Evolutionary conservation across 2,113 vertebrate genomes (phyloP), one percentile per base, ranked within the genome.

Genomic region (Hystrix brachyura): DNA sequence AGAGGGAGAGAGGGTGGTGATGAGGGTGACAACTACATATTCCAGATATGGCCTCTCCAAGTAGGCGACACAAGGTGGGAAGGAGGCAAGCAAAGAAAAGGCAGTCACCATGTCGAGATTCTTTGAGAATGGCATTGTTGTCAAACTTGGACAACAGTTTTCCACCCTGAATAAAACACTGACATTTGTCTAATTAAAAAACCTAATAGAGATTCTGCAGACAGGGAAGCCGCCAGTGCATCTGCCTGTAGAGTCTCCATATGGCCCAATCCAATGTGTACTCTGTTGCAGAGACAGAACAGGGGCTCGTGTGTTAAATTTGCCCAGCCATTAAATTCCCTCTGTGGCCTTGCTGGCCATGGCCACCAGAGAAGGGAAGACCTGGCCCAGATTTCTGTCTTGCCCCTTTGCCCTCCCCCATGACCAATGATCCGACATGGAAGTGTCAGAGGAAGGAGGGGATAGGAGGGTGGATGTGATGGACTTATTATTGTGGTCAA

Each of bases 141-240:
- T 96, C 95, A 96, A 92, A 92, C 90, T 95, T 78, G 60, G 91
- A 81, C 96, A 90, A 94, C 91, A 96, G 93, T 94, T 97, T 97
- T 84, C 93, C 57, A 51, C 94, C 91, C 86, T 1, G 4, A 95
- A 97, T 90, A 94, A 92, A 95, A 97, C 90, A 96, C 74, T 97
- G 95, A 96, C 93, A 96, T 95, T 97, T 94, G 90, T 91, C 93
- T 98, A 96, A 98, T 97, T 97, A 95, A 97, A 96, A 97, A 94
- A 81, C 64, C 94, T 96, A 97, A 93, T 92, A 92, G 90, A 95
- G 89, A 96, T 59, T 97, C 87, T 93, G 59, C 95, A 91, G 87
- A 74, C 91, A 95, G 95, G 67, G 88, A 97, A 51, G 79, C 3
- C 4, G 71, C 80, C 90, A 60, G 48, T 90, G 78, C 69, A 87